phyloP scores from a whole-genome alignment of 2,113 vertebrate species.

The Elaphurus davidianus region DNA sequence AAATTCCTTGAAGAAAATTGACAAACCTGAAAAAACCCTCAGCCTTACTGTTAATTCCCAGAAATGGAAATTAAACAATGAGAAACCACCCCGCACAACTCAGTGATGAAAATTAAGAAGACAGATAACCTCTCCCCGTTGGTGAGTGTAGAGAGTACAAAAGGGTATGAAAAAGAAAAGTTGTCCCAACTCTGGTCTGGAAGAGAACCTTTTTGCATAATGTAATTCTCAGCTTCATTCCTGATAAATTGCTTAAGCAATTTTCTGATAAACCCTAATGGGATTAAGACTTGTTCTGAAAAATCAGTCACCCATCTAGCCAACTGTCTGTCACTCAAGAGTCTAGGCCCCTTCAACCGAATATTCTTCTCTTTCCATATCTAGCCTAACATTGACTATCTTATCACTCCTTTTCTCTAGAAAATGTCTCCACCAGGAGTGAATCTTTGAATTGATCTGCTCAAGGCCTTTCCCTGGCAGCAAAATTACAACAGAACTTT shows the following conservation, averaged over 20 bases:
- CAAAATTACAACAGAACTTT: constrained; percentile 17
- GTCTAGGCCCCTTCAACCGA: background rate
- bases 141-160: background rate
- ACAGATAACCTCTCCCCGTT: too few species aligned
- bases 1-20: background rate
- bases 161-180: background rate
- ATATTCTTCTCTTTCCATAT: constrained; percentile 10
- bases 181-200: background rate
- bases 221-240: constrained; percentile 47
- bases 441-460: constrained; percentile 50
- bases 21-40: background rate
- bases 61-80: background rate
- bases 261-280: constrained; percentile 74
- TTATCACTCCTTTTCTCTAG: constrained; percentile 26
- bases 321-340: constrained; percentile 35
- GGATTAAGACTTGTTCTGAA: constrained; percentile 60
- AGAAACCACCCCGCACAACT: background rate
- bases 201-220: background rate
- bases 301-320: background rate
- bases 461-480: background rate
- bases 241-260: constrained; percentile 60
- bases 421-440: constrained; percentile 22
- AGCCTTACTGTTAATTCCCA: background rate
- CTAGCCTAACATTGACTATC: background rate
- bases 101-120: background rate